Evolutionary conservation across 2,113 vertebrate genomes (phyloP).

Genomic region (Corythoichthys intestinalis): DNA sequence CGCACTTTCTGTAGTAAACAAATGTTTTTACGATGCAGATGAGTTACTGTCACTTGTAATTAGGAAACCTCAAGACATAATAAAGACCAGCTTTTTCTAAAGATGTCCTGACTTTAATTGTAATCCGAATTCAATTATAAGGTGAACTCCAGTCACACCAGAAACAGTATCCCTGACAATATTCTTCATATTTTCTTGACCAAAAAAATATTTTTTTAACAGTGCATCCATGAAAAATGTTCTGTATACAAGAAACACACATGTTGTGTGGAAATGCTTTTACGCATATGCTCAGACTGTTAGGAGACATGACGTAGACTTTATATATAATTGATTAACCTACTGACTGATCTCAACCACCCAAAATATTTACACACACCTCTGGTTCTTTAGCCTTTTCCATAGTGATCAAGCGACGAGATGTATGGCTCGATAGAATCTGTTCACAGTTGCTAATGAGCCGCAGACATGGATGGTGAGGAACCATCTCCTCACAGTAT

Average conservation of each 20-base stretch:
- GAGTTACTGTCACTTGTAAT: conserved; percentile 15
- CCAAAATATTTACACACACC: conserved; percentile 62
- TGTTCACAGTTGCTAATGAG: conserved; percentile 96
- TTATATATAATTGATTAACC: neutral
- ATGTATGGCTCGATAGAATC: conserved; percentile 91
- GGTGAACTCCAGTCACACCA: conserved; percentile 7
- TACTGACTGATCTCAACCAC: neutral
- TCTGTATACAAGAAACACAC: neutral
- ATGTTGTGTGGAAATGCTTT: neutral
- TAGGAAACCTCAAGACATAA: conserved; percentile 1
- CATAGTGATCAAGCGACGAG: conserved; percentile 92
- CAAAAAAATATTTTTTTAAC: neutral
- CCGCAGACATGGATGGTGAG: conserved; percentile 85
- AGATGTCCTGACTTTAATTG: conserved; percentile 1
- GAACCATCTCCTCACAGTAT: conserved; percentile 87
- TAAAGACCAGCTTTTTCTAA: neutral
- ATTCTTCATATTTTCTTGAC: neutral
- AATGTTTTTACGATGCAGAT: conserved; percentile 11
- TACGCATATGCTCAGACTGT: neutral
- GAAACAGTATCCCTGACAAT: neutral
- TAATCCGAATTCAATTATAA: conserved; percentile 1
- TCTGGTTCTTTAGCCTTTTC: conserved; percentile 93
- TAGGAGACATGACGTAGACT: neutral
- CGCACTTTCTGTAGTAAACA: conserved; percentile 18
- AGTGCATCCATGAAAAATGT: neutral